Evolutionary conservation across 2,797 vertebrate species (phyloP).

Genomic region (Masticophis lateralis): DNA sequence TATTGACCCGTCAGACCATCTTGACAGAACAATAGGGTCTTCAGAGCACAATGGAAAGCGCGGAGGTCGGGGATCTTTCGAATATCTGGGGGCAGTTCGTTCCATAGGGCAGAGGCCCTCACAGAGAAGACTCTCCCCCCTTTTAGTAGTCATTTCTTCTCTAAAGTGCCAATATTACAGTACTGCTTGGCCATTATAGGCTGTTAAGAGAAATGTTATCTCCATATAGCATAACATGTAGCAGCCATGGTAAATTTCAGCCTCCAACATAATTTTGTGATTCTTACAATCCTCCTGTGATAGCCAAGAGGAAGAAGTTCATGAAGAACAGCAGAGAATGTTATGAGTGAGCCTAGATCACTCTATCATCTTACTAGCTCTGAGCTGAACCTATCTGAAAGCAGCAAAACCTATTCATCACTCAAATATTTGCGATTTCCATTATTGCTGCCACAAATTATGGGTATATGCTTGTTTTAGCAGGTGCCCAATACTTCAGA

Average conservation of each 20-base stretch:
- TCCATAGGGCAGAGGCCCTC: no score
- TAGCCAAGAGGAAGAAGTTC: neutral
- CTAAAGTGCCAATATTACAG: neutral
- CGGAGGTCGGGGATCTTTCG: no score
- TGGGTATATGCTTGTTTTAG: neutral
- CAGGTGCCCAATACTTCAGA: slow-evolving; percentile 8
- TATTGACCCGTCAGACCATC: no score
- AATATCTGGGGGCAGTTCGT: no score
- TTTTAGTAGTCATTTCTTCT: neutral
- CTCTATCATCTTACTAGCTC: neutral
- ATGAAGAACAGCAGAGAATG: neutral
- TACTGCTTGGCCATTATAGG: neutral
- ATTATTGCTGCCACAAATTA: neutral
- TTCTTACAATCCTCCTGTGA: neutral
- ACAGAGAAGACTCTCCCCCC: neutral
- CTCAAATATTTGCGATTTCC: slow-evolving; percentile 18
- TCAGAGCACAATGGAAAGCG: no score
- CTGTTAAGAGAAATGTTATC: neutral
- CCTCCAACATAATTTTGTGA: neutral
- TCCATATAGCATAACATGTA: neutral
- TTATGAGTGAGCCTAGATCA: neutral
- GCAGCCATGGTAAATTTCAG: neutral
- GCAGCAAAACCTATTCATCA: neutral
- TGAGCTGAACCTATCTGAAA: neutral
- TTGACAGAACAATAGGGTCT: no score